Percentiles rank a stretch among this genome's conserved stretches.
These are phyloP conservation scores for Arctopsyche grandis DNA, from an alignment of 1,140 invertebrate species.

Conservation along the genomic window DNA sequence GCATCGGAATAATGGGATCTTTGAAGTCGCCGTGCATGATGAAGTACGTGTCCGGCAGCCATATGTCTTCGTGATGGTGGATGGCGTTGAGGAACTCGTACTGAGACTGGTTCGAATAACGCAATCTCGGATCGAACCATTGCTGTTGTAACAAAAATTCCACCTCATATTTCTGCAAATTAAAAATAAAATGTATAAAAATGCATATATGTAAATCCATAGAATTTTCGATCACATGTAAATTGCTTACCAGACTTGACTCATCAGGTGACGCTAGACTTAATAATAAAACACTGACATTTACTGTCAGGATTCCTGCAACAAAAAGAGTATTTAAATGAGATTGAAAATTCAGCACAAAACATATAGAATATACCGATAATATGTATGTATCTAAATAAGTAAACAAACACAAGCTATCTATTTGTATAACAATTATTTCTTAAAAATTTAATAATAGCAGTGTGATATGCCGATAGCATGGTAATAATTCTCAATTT, in stretches of 20 bases:
- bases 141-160: constrained; percentile 91
- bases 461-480: no score
- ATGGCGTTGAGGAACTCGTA: constrained; percentile 90
- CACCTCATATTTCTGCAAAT: constrained; percentile 90
- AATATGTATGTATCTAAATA: background rate
- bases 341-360: background rate
- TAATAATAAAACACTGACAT: constrained; percentile 91
- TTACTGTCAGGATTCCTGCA: constrained; percentile 88
- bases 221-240: background rate
- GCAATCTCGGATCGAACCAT: constrained; percentile 88
- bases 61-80: constrained; percentile 88
- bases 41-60: constrained; percentile 94
- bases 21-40: constrained; percentile 96
- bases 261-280: constrained; percentile 94
- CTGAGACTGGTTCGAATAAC: constrained; percentile 85
- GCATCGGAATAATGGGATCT: constrained; percentile 88
- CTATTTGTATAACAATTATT: no score
- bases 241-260: constrained; percentile 86
- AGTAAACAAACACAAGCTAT: background rate
- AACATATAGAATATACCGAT: background rate
- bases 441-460: no score
- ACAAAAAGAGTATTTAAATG: constrained; percentile 56
- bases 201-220: background rate
- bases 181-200: background rate
- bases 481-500: no score